These are phyloP conservation scores for Coelogynopora nodosa DNA, from an alignment of 2,888 invertebrate species.

Conservation along the genomic window DNA sequence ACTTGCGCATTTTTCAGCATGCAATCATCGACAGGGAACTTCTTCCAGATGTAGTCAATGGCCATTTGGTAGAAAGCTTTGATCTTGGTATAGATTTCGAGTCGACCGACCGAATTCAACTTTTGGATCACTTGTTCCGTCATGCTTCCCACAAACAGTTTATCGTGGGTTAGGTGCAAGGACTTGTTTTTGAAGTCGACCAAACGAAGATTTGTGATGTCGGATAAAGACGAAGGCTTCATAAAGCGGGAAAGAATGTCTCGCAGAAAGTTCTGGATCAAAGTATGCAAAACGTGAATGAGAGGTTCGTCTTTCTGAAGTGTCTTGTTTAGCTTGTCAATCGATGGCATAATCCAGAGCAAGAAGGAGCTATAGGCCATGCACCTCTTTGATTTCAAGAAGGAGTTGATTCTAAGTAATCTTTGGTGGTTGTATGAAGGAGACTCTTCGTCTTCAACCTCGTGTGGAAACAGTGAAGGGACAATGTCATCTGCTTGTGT, in stretches of 20 bases:
- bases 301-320: constrained; percentile 29
- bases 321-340: constrained; percentile 27
- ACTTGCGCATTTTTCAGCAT: too few relatives aligned
- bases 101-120: neutral
- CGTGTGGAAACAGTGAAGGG: neutral
- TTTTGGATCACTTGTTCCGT: neutral
- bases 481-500: neutral
- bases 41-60: neutral
- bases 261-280: constrained; percentile 1
- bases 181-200: neutral
- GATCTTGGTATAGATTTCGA: neutral
- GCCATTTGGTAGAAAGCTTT: neutral
- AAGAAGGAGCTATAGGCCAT: constrained; percentile 1
- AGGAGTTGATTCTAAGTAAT: neutral
- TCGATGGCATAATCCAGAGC: constrained; percentile 3
- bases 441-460: constrained; percentile 5
- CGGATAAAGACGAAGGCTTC: neutral
- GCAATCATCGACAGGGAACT: too few relatives aligned
- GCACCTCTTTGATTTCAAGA: neutral
- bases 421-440: neutral
- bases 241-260: neutral
- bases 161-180: neutral
- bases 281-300: neutral
- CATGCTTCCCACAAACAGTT: neutral
- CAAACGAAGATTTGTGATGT: neutral